Evolutionary conservation across 2,113 vertebrate genomes (phyloP), one percentile per base, ranked within the genome.

Genomic region (Plecturocebus donacophilus): DNA sequence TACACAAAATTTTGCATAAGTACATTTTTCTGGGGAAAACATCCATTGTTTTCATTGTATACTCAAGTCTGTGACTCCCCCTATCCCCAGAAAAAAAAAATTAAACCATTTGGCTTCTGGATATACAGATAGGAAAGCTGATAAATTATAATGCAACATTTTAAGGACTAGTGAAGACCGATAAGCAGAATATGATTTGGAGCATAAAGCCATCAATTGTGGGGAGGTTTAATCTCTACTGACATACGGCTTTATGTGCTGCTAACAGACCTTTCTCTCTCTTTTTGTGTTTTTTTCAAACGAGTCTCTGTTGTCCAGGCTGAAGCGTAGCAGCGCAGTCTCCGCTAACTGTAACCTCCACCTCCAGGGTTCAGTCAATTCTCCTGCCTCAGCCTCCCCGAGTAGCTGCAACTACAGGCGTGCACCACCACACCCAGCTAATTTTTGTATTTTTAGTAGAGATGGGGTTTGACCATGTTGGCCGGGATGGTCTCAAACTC

Each of bases 141-240:
- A 54, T 95, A 93, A 90, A 93, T 87, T 83, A 84, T n/a, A 77
- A 75, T 38, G 8, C 19, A 68, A 16, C 38, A 88, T 66, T 79
- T 21, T 80, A 20, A 58, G 35, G 7, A 11, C 35, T 70, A 87
- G 70, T 71, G n/a, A 8, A 58, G 58, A 90, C n/a, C 21, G 16
- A 61, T 23, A 61, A 71, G 6, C 38, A 86, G 42, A 96, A 80
- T 81, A 64, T 17, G 75, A 49, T 64, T 52, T 14, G 42, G 30
- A 85, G 20, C 17, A 58, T 64, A 35, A 96, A 89, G 77, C 61
- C 61, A 88, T 27, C 54, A 45, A 40, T 45, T 58, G 35, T 81
- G 47, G 49, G 42, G 20, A 88, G 13, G 40, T 85, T 90, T 77
- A 88, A 38, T 61, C 42, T 71, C n/a, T 49, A 25, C 25, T 47